A percentile compares a stretch with the other conserved stretches of the same genome.
Evolutionary conservation across 2,797 vertebrate genomes (phyloP).

Genomic region (Pseudocheirus occidentalis): DNA sequence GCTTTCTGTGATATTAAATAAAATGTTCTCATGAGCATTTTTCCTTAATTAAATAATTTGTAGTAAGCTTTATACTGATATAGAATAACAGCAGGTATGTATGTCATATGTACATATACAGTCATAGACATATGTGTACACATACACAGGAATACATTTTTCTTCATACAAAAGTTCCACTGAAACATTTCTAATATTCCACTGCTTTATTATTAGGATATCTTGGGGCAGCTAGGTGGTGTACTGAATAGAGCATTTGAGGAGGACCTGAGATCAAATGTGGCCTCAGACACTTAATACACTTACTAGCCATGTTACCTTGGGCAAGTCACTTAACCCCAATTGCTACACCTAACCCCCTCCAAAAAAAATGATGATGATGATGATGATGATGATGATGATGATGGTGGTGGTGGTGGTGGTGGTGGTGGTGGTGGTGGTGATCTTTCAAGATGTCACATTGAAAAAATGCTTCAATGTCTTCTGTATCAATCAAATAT

Average conservation of each 20-base stretch:
- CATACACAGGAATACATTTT: background rate
- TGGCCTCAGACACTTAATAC: too few species aligned
- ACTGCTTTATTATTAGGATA: slow-evolving; percentile 38
- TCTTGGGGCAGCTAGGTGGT: background rate
- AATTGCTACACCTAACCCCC: too few species aligned
- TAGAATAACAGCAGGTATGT: background rate
- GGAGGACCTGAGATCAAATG: too few species aligned
- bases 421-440: too few species aligned
- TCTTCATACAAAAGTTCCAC: background rate
- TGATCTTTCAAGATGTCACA: slow-evolving; percentile 41
- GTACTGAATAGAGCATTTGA: too few species aligned
- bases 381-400: too few species aligned
- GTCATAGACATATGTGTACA: background rate
- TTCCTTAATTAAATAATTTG: background rate
- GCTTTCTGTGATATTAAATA: background rate
- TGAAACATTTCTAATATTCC: background rate
- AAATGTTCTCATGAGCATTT: background rate
- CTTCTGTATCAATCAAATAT: slow-evolving; percentile 49
- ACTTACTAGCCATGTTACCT: too few species aligned
- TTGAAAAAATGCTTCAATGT: slow-evolving; percentile 13
- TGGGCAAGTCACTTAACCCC: too few species aligned
- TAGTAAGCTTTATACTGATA: background rate
- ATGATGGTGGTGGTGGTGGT: fast-evolving
- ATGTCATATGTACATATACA: background rate
- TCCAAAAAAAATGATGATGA: too few species aligned